These are phyloP conservation scores for Ridgeia piscesae DNA, from an alignment of 1,140 invertebrate species.

Conservation along the genomic window DNA sequence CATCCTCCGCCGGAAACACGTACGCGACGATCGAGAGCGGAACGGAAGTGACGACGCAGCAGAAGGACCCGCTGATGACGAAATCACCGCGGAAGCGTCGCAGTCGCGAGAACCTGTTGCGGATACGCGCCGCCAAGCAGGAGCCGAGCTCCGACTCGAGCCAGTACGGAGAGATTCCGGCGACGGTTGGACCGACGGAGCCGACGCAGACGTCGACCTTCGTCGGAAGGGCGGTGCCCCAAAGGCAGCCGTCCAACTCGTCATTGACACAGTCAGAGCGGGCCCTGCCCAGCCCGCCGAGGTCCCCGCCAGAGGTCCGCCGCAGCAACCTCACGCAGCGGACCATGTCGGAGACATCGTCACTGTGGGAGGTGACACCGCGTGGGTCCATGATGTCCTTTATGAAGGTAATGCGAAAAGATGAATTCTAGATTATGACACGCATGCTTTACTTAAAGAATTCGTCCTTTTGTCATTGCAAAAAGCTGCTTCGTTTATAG, in stretches of 20 bases:
- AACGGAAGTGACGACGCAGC: background rate
- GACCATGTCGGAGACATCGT: background rate
- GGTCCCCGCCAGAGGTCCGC: background rate
- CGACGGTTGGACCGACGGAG: too few relatives aligned
- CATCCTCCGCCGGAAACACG: background rate
- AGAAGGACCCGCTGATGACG: background rate
- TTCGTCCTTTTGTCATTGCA: too few relatives aligned
- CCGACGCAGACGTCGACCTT: too few relatives aligned
- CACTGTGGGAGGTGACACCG: constrained; percentile 27
- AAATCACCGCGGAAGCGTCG: background rate
- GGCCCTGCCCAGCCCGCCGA: background rate
- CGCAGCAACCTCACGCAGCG: background rate
- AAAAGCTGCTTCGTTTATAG: too few relatives aligned
- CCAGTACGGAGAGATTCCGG: background rate
- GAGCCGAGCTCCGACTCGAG: background rate
- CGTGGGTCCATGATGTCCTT: background rate
- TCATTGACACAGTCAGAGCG: background rate
- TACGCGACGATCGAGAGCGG: background rate
- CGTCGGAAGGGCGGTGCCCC: background rate
- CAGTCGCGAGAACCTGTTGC: background rate
- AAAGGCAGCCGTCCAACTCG: background rate
- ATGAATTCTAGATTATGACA: too few relatives aligned
- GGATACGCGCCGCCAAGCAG: background rate
- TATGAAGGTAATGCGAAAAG: too few relatives aligned
- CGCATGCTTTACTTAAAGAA: too few relatives aligned